A percentile compares a stretch with the other conserved stretches of the same genome.
Conservation (phyloP, 2,113 vertebrate genomes). For the Cisticola juncidis region DNA sequence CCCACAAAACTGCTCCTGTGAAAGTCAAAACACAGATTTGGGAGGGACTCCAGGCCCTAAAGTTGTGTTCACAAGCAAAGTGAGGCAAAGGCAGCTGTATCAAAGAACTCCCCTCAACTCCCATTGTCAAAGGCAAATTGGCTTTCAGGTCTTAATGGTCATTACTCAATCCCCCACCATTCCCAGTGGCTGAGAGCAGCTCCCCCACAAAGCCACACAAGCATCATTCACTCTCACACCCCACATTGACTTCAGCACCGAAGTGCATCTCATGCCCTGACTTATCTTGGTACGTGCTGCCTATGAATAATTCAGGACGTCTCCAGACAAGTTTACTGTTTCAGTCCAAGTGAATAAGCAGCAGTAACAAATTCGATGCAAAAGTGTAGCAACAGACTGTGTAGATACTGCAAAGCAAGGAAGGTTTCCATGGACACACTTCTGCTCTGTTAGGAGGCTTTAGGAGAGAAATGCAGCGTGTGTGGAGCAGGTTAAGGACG, state of each 20-base stretch:
- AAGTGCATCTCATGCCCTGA: conserved; percentile 63
- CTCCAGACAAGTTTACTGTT: conserved; percentile 70
- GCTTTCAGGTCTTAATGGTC: neutral
- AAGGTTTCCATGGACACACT: conserved; percentile 65
- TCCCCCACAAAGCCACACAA: neutral
- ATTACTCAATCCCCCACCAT: neutral
- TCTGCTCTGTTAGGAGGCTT: conserved; percentile 40
- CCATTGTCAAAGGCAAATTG: neutral
- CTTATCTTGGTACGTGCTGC: conserved; percentile 51
- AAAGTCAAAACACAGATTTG: neutral
- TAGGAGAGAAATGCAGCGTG: conserved; percentile 42
- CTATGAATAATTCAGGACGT: conserved; percentile 68
- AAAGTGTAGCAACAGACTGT: conserved; percentile 47
- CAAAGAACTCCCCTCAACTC: neutral
- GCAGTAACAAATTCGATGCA: conserved; percentile 43
- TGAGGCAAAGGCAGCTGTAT: neutral
- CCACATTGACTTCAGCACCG: neutral
- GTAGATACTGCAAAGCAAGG: conserved; percentile 25
- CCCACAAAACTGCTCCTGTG: neutral
- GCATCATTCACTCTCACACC: neutral
- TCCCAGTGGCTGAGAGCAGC: neutral
- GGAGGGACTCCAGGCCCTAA: neutral
- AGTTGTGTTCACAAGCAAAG: neutral
- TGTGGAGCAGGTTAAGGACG: neutral
- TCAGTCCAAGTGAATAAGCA: conserved; percentile 72